Percentiles rank a stretch among this genome's conserved stretches.
These are phyloP conservation scores for Herpetotheres cachinnans DNA, from an alignment of 2,113 vertebrate genomes.

Conservation along the genomic window DNA sequence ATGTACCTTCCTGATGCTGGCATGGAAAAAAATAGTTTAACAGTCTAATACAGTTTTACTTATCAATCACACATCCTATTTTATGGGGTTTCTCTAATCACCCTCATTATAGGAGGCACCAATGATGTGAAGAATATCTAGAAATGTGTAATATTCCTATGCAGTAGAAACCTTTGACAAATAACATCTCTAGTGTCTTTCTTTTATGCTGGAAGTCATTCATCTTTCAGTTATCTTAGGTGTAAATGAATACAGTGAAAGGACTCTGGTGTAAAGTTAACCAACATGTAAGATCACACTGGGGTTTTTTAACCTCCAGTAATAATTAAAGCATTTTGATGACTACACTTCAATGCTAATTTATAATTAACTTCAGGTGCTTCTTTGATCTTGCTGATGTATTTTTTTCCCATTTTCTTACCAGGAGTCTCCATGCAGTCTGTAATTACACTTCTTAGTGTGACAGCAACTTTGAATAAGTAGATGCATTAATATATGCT, in stretches of 20 bases:
- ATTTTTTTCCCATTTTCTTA: slow-evolving; percentile 40
- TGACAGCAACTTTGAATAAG: slow-evolving; percentile 22
- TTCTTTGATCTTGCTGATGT: slow-evolving; percentile 58
- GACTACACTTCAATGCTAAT: slow-evolving; percentile 32
- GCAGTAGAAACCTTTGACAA: neutral
- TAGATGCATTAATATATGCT: slow-evolving; percentile 18
- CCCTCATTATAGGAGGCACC: neutral
- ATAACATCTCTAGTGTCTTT: neutral
- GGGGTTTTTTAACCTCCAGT: neutral
- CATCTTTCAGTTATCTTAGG: neutral
- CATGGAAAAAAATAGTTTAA: neutral
- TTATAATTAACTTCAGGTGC: slow-evolving; percentile 64
- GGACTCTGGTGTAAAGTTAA: neutral
- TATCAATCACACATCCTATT: neutral
- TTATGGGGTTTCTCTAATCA: neutral
- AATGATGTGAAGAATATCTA: neutral
- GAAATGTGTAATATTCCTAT: neutral
- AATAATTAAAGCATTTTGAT: slow-evolving; percentile 38
- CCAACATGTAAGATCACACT: neutral
- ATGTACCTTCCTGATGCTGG: neutral
- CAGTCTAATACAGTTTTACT: neutral
- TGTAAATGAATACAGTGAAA: neutral
- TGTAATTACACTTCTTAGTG: slow-evolving; percentile 46
- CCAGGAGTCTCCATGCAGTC: slow-evolving; percentile 19
- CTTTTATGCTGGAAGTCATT: neutral